A percentile compares a stretch with the other conserved stretches of the same genome.
phyloP scores from a whole-genome alignment of 2,797 vertebrate species.

The Prionace glauca region DNA sequence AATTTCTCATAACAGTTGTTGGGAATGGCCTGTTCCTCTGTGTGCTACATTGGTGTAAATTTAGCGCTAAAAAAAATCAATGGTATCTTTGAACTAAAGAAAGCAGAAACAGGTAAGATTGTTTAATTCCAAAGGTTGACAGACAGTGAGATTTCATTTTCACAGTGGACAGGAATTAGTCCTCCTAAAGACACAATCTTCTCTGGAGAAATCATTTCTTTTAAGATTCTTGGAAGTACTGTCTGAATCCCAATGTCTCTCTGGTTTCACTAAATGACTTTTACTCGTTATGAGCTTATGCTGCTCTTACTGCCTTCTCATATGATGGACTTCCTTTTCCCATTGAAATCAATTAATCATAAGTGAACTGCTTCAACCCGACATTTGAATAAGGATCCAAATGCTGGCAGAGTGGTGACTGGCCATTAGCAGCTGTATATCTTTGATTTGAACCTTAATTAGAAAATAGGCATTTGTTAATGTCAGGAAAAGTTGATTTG shows the following conservation, averaged over 20 bases:
- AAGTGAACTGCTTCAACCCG: constrained; percentile 19
- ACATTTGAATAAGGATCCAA: constrained; percentile 50
- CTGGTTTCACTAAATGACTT: background rate
- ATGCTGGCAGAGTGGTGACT: constrained; percentile 41
- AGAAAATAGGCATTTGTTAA: constrained; percentile 45
- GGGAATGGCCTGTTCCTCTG: background rate
- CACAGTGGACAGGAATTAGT: background rate
- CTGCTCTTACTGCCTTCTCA: constrained; percentile 46
- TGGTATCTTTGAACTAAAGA: background rate
- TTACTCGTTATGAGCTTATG: constrained; percentile 39
- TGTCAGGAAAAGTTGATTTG: constrained; percentile 41
- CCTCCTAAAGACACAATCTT: background rate
- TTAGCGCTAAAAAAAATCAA: no score
- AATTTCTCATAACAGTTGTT: background rate
- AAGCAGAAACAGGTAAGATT: background rate
- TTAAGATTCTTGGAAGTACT: background rate
- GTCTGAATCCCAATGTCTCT: background rate
- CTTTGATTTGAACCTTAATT: constrained; percentile 50
- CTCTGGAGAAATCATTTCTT: constrained; percentile 20
- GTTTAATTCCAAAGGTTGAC: background rate
- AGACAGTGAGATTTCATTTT: background rate
- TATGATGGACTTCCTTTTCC: constrained; percentile 44
- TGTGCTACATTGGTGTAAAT: background rate
- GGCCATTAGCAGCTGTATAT: constrained; percentile 45
- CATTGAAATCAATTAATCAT: constrained; percentile 51